Percentiles rank a stretch among this genome's conserved stretches.
Conservation (phyloP, 2,113 vertebrate genomes). For the Microtus oregoni region DNA sequence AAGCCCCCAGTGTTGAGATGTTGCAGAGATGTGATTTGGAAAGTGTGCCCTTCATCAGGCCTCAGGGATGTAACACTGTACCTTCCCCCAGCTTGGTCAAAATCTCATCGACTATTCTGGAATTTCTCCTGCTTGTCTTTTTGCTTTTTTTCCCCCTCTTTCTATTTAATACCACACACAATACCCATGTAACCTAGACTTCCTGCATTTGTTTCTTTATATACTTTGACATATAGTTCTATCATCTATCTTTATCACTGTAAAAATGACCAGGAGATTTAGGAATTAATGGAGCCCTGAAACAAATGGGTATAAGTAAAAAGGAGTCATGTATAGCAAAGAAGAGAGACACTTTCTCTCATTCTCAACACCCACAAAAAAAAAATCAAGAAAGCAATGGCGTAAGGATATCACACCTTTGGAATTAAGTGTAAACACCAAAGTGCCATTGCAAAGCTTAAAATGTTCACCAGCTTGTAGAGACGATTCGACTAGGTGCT, state of each 20-base stretch:
- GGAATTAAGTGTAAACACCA: not conserved
- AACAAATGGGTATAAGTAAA: not conserved
- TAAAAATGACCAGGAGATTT: not conserved
- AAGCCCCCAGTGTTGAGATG: not conserved
- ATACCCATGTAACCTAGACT: not conserved
- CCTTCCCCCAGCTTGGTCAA: not conserved
- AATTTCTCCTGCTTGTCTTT: not conserved
- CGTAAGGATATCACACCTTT: not conserved
- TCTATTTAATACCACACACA: not conserved
- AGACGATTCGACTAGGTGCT: not conserved
- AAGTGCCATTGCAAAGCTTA: not conserved
- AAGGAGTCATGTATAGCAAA: not conserved
- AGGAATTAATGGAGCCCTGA: not conserved
- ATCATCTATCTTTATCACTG: not conserved
- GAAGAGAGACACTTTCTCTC: not conserved
- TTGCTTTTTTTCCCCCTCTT: no score
- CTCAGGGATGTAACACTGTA: not conserved
- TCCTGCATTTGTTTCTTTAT: not conserved
- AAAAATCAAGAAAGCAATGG: not conserved
- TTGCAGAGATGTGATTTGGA: fast-evolving
- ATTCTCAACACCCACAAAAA: not conserved
- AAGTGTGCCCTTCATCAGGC: not conserved
- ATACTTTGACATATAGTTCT: not conserved
- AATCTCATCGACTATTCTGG: not conserved
- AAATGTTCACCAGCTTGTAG: not conserved